Evolutionary conservation across 2,888 invertebrate genomes (phyloP).

Genomic region (Pandemis cinnamomeana): DNA sequence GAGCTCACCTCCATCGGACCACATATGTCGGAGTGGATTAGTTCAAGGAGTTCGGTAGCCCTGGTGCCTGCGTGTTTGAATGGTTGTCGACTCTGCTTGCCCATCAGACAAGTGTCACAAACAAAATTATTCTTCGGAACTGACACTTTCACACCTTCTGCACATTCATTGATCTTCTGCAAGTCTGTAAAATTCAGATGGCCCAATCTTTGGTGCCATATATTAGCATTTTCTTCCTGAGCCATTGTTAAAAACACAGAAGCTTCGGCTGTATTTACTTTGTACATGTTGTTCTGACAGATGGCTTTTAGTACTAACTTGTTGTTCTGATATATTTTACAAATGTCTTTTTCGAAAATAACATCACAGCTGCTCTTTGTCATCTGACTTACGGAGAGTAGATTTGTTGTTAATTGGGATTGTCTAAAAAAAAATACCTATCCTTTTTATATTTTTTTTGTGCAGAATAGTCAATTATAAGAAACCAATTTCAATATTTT

Average conservation of each 20-base stretch:
- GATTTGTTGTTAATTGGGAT: conserved; percentile 16
- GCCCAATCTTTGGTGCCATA: not conserved
- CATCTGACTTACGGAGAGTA: conserved; percentile 34
- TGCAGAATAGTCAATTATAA: too few species aligned
- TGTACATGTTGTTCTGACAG: not conserved
- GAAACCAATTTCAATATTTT: too few species aligned
- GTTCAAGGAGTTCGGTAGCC: conserved; percentile 40
- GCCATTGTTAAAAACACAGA: not conserved
- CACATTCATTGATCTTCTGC: not conserved
- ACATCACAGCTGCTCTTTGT: conserved; percentile 6
- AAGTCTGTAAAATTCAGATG: not conserved
- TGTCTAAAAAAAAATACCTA: too few species aligned
- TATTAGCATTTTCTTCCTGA: not conserved
- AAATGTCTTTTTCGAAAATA: not conserved
- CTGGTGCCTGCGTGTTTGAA: conserved; percentile 39
- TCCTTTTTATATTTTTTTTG: too few species aligned
- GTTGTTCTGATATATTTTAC: not conserved
- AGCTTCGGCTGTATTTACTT: not conserved
- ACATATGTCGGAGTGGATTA: conserved; percentile 31
- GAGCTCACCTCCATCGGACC: not conserved
- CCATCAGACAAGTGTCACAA: conserved; percentile 37
- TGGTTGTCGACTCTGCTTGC: conserved; percentile 43
- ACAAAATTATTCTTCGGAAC: not conserved
- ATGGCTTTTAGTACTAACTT: not conserved
- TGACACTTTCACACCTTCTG: too few species aligned